Base-by-base conservation (phyloP, 2,888 invertebrate genomes). In the Griposia aprilina region DNA sequence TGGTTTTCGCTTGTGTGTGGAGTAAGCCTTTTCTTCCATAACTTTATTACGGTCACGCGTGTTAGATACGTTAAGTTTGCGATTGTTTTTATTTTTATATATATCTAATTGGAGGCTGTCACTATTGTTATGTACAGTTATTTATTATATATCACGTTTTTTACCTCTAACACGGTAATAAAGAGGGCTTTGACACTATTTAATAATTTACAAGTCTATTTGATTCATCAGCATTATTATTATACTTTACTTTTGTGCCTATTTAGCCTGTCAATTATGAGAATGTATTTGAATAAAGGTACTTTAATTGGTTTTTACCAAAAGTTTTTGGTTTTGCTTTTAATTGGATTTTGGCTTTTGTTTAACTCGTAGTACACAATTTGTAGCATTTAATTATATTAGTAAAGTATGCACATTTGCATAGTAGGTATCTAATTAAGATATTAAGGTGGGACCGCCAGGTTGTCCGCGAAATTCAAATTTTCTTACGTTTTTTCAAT, bases 21-120 rank as follows among this genome's bases (percentile, higher is more conserved):
- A 81, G 8, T 86, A 1, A 20, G 36, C 15, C 74, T 84, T 82
- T 57, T 85, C 45, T 13, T 8, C 0, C 0, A 17, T 0, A 26
- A 4, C 45, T 74, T 3, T 52, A 15, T 10, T 36, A n/a, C 15
- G 36, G 26, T 36, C 20, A 69, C 59, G 36, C 55, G 50, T 62
- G 62, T 71, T 57, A 68, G 70, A 52, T 26, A 71, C n/a, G 41
- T 63, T 45, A 52, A 36, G 1, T 69, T 66, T 11, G 52, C 63
- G 7, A 63, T 79, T 86, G 65, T 84, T 83, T 78, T 83, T 71
- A 52, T 55, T 6, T 5, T 41, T 4, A 36, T 36, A 69, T 75
- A 45, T 26, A 57, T 70, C 65, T 79, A 86, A 84, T 84, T 83
- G 60, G 73, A 75, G 8, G 50, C 74, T 86, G 80, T 70, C 74